Evolutionary conservation across 2,113 vertebrate genomes (phyloP), one percentile per base, ranked within the genome.

Genomic region (Misgurnus anguillicaudatus): DNA sequence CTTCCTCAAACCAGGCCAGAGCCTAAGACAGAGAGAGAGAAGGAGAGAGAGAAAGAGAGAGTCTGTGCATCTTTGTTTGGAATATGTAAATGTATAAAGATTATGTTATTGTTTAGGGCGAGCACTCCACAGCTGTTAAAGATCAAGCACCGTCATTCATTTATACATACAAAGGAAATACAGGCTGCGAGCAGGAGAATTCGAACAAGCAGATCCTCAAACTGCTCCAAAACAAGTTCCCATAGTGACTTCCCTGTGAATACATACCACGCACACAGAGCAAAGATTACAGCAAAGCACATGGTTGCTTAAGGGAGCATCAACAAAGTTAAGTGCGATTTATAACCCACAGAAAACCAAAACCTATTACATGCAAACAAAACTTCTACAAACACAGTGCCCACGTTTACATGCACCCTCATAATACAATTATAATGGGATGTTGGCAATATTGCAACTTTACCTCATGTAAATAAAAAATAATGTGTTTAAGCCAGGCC

Each of bases 1-100:
- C 93, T 82, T 94, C 93, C 85, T 94, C 93, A 36, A 94, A 94
- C 93, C 93, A 94, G 10, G 93, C 93, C 87, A 94, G 85, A 6
- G 91, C 89, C 93, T 94, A 31, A 45, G 38, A 76, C 17, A 74
- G 16, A 11, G 4, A 67, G 14, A 84, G 42, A 64, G 5, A 14
- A 16, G 53, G 16, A 36, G 60, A 6, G 11, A 62, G 21, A 36
- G 0, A 16, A 5, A 45, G 17, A 5, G 9, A 74, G 47, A 61
- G 62, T 31, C 24, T 31, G 24, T 31, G 24, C 4, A 53, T 53
- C 13, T 53, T 4, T 38, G 14, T 70, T 53, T 69, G 8, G 67
- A n/a, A 53, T 53, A 6, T 57, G 24, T 48, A n/a, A 53, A 17
- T 55, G 38, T 53, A 14, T 10, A 38, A 70, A n/a, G 47, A 14